These are phyloP conservation scores for Oreamnos americanus DNA, from an alignment of 2,113 vertebrate genomes.

Conservation along the genomic window DNA sequence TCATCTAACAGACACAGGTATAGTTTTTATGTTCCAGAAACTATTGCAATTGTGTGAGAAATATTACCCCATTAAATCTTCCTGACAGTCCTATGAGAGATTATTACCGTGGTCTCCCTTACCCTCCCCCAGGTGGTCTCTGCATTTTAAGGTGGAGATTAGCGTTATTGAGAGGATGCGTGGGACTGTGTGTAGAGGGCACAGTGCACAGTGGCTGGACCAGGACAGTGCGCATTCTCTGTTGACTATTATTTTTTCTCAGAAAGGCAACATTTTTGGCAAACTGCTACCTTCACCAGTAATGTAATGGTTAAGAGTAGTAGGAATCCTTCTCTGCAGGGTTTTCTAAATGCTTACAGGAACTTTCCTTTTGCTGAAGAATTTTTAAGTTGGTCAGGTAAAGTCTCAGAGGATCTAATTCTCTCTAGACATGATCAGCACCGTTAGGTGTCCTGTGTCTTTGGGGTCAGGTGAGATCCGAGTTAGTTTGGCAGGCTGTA, in stretches of 20 bases:
- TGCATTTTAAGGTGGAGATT: neutral
- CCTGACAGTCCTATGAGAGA: neutral
- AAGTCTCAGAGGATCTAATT: neutral
- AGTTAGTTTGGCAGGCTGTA: neutral
- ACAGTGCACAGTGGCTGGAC: neutral
- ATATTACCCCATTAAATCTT: neutral
- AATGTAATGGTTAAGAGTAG: neutral
- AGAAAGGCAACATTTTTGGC: neutral
- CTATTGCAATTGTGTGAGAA: conserved; percentile 8
- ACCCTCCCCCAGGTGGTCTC: neutral
- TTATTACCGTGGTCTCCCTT: neutral
- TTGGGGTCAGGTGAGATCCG: neutral
- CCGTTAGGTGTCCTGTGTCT: neutral
- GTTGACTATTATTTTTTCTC: neutral
- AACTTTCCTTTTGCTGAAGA: neutral
- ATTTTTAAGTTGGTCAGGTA: neutral
- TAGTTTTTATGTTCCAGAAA: neutral
- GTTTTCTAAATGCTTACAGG: neutral
- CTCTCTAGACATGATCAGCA: neutral
- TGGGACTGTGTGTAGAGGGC: neutral
- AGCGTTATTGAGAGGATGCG: neutral
- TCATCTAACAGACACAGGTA: neutral
- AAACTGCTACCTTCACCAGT: neutral
- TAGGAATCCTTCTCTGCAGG: neutral
- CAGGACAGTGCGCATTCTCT: neutral